Evolutionary conservation across 2,797 vertebrate genomes (phyloP), one percentile per base, ranked within the genome.

Genomic region (Acanthiza pusilla): DNA sequence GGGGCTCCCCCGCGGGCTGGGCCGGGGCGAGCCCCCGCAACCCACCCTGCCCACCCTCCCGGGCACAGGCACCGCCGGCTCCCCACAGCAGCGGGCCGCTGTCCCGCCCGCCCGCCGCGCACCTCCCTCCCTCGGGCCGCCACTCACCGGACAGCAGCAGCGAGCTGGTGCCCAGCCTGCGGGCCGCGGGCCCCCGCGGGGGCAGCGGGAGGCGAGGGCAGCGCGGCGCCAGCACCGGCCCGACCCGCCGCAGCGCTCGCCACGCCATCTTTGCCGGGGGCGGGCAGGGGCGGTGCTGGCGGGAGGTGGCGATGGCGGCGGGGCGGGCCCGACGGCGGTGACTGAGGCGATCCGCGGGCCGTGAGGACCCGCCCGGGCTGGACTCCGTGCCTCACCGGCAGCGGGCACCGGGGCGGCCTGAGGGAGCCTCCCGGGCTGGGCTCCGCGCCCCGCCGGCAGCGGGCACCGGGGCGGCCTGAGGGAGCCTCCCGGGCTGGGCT

Each of bases 261-360:
- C 75, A 93, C 94, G 94, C 94, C 94, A 93, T 93, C 94, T 93
- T 91, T 79, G 85, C 61, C 10, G 30, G 70, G 57, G 43, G 61
- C 62, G n/a, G 67, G 66, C 32, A 22, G n/a, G 55, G 88, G 88
- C 76, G 89, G 88, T 0, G 51, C 48, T 29, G 53, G 53, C 47
- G 34, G 34, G 42, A 57, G 88, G 88, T 34, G 89, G 40, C 13
- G 61, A 63, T 43, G 61, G 61, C 61, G 61, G 61, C 40, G 61
- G 61, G 40, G 16, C 30, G 58, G 72, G 7, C 27, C 55, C 40
- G 40, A 36, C 16, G 38, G 27, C 5, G 26, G 47, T 25, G 47
- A n/a, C 30, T 4, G 36, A 7, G 58, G 47, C 30, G 36, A n/a
- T 38, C 2, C 8, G 32, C 10, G 48, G 16, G 21, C 29, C 7